Conservation (phyloP, 1,140 invertebrate species). For the Drosophila bocki region DNA sequence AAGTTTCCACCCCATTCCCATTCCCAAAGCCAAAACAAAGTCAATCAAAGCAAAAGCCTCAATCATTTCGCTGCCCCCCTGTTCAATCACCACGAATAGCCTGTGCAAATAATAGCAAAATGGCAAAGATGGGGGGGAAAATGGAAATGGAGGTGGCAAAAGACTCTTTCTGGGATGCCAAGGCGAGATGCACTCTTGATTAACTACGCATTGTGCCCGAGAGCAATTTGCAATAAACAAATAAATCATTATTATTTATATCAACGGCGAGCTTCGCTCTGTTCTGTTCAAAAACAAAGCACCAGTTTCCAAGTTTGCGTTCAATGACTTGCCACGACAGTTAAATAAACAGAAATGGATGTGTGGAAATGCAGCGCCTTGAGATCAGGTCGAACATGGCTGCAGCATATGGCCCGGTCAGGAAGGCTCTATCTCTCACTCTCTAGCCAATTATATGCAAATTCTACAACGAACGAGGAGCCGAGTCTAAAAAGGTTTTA, state of each 20-base stretch:
- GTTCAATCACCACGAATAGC: constrained; percentile 5
- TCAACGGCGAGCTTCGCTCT: constrained; percentile 26
- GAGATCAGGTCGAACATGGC: constrained; percentile 28
- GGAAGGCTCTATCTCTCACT: not conserved
- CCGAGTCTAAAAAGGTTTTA: constrained; percentile 68
- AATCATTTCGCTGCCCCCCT: not conserved
- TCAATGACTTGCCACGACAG: constrained; percentile 73
- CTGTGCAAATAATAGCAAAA: constrained; percentile 17
- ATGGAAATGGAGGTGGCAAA: constrained; percentile 21
- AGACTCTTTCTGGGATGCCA: constrained; percentile 35
- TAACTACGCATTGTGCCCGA: constrained; percentile 69
- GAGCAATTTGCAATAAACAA: constrained; percentile 74
- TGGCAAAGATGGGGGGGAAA: constrained; percentile 20
- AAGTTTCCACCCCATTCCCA: constrained; percentile 14
- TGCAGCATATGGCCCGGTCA: constrained; percentile 63
- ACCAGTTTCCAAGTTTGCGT: constrained; percentile 52
- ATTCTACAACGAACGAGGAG: constrained; percentile 19
- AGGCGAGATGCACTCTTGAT: constrained; percentile 62
- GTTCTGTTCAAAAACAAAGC: constrained; percentile 66
- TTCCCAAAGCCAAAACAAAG: constrained; percentile 20
- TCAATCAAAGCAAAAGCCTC: constrained; percentile 20
- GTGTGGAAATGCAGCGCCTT: constrained; percentile 45
- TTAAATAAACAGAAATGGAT: constrained; percentile 75
- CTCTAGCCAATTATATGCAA: constrained; percentile 26
- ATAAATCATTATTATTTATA: constrained; percentile 83